Base-by-base conservation (phyloP, 2,113 vertebrate species). In the Megaleporinus macrocephalus region DNA sequence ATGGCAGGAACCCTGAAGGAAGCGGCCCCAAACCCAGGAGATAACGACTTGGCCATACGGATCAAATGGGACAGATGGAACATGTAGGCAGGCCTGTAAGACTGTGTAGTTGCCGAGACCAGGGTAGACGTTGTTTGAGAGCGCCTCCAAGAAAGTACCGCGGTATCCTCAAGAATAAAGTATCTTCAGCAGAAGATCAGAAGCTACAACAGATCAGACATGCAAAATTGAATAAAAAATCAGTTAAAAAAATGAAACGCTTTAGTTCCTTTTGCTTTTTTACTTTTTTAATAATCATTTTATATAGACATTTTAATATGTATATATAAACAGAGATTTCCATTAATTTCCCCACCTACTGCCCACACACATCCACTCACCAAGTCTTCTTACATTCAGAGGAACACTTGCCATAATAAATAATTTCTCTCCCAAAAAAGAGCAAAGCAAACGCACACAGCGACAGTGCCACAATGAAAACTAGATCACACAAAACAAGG, bases 301-400 rank as follows among this genome's bases (percentile, higher is more conserved):
- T 90, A 91, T 89, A 90, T 92, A 93, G 84, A 91, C 83, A 83
- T 92, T 88, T 90, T 86, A 87, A 78, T 92, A 86, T 91, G 89
- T 86, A 86, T 86, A 91, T 93, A 94, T 92, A 94, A 92, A 93
- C 90, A 91, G 85, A 82, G 85, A 85, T 81, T 81, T 82, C 73
- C 74, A 78, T 72, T 82, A 79, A 15, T 83, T 55, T 22, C 41
- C 86, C 83, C 65, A 75, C 70, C 66, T 74, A 49, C 59, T 44
- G 3, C 83, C 74, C 85, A 80, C 78, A 80, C 78, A 77, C 81
- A 80, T 73, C 76, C 85, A 83, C 78, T 71, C 85, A 73, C 49
- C 53, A 53, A 79, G 65, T 87, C 85, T 71, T 85, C 86, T 86
- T 73, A 83, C 77, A 89, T 81, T 68, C 83, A 86, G 26, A 86